These are phyloP conservation scores for Azorinus chamasolen DNA, from an alignment of 2,888 invertebrate species.

Conservation along the genomic window DNA sequence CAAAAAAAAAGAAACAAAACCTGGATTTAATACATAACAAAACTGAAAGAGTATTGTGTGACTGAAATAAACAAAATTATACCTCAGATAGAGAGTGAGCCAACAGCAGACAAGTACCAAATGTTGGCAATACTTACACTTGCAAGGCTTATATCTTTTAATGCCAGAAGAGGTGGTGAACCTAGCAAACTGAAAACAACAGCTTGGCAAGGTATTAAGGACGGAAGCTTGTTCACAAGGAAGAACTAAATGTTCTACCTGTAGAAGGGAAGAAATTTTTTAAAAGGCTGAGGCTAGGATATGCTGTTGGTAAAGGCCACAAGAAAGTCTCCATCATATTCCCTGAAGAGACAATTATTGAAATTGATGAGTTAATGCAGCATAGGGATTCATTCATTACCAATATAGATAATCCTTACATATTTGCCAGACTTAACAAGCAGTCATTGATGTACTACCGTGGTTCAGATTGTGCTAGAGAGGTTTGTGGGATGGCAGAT, in stretches of 20 bases:
- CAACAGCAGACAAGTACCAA: constrained; percentile 2
- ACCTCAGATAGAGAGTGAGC: neutral
- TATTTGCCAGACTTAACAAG: too few relatives aligned
- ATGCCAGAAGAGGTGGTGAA: constrained; percentile 9
- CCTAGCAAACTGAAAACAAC: constrained; percentile 4
- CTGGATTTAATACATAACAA: constrained; percentile 2
- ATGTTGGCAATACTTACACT: constrained; percentile 5
- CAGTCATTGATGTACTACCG: too few relatives aligned
- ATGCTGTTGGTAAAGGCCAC: constrained; percentile 15
- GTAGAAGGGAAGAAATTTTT: constrained; percentile 8
- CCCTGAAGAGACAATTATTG: constrained; percentile 16
- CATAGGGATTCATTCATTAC: neutral
- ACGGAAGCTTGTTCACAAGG: constrained; percentile 1
- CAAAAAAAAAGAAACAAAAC: neutral
- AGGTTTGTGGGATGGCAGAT: too few relatives aligned
- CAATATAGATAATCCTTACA: constrained; percentile 5
- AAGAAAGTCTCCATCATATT: constrained; percentile 23
- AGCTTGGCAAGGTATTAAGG: neutral
- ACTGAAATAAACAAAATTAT: constrained; percentile 3
- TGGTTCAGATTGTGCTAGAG: too few relatives aligned
- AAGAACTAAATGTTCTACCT: constrained; percentile 18
- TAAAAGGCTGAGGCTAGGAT: constrained; percentile 18
- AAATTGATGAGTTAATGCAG: constrained; percentile 5
- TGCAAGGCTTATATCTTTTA: constrained; percentile 3
- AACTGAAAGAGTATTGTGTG: constrained; percentile 3